Percentiles rank a stretch among this genome's conserved stretches.
Evolutionary conservation across 92 coral and sea anemone genomes (phyloP).

Genomic region (Siderastrea radians): DNA sequence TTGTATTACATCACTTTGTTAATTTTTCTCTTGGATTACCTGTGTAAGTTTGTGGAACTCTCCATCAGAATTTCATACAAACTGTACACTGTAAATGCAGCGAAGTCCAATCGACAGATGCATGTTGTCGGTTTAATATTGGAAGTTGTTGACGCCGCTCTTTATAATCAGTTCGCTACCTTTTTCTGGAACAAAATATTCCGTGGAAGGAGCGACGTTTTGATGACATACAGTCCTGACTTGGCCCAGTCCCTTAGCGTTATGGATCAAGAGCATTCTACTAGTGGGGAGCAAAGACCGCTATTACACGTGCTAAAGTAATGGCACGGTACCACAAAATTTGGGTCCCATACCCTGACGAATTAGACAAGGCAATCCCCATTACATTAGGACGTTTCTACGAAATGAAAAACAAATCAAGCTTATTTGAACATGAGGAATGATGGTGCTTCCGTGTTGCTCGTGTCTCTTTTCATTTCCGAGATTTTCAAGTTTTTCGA

Average conservation of each 20-base stretch:
- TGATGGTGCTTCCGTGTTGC: no score
- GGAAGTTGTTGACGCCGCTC: constrained; percentile 62
- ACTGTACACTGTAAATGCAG: constrained; percentile 54
- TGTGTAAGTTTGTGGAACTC: constrained; percentile 58
- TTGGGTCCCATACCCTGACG: no score
- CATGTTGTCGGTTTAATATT: constrained; percentile 46
- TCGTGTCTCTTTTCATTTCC: no score
- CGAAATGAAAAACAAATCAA: no score
- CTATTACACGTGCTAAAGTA: no score
- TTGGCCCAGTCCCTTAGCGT: constrained; percentile 26
- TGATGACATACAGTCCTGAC: constrained; percentile 64
- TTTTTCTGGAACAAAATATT: constrained; percentile 82
- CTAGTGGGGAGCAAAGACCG: no score
- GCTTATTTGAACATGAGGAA: no score
- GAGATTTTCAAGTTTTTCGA: no score
- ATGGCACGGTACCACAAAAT: not conserved
- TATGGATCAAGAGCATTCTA: no score
- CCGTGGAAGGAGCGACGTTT: constrained; percentile 67
- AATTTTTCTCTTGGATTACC: constrained; percentile 63
- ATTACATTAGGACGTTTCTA: no score
- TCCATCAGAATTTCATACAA: constrained; percentile 71
- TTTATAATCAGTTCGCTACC: constrained; percentile 56
- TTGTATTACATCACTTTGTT: constrained; percentile 54
- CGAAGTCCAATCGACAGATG: not conserved
- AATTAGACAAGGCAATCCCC: no score